Percentiles rank a stretch among this genome's conserved stretches.
Conservation (phyloP, 64 coral and sea anemone species). For the Exaiptasia diaphana region DNA sequence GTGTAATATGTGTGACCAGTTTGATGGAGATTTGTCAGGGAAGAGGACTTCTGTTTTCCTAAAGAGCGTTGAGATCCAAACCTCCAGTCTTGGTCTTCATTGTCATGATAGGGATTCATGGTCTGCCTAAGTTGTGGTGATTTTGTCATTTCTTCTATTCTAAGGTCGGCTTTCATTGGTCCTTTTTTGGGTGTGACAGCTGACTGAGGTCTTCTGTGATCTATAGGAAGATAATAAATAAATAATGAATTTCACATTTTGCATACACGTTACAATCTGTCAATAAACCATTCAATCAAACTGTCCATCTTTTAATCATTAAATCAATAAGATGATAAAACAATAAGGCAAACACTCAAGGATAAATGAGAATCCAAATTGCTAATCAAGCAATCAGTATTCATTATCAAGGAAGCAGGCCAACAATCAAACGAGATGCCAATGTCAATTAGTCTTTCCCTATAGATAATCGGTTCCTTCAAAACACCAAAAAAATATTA, state of each 20-base stretch:
- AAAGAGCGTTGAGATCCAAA: background rate
- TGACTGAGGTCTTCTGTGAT: background rate
- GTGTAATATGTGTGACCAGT: constrained; percentile 8
- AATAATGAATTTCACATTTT: background rate
- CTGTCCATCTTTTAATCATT: background rate
- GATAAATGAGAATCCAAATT: no score
- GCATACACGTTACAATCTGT: background rate
- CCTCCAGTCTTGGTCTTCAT: background rate
- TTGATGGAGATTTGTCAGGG: constrained; percentile 55
- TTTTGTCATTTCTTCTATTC: constrained; percentile 65
- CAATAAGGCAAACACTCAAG: background rate
- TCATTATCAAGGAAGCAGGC: no score
- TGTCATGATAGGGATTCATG: background rate
- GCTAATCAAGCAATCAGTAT: no score
- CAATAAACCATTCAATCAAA: background rate
- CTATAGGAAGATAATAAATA: constrained; percentile 11
- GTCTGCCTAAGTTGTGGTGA: constrained; percentile 58
- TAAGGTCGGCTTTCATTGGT: constrained; percentile 58
- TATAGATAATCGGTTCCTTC: no score
- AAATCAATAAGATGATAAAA: background rate
- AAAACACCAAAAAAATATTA: no score
- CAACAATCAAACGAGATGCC: no score
- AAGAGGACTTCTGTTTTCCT: constrained; percentile 51
- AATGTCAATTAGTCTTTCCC: no score
- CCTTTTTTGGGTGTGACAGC: constrained; percentile 25